A percentile compares a stretch with the other conserved stretches of the same genome.
phyloP scores from a whole-genome alignment of 2,113 vertebrate genomes.

The Pheucticus melanocephalus region DNA sequence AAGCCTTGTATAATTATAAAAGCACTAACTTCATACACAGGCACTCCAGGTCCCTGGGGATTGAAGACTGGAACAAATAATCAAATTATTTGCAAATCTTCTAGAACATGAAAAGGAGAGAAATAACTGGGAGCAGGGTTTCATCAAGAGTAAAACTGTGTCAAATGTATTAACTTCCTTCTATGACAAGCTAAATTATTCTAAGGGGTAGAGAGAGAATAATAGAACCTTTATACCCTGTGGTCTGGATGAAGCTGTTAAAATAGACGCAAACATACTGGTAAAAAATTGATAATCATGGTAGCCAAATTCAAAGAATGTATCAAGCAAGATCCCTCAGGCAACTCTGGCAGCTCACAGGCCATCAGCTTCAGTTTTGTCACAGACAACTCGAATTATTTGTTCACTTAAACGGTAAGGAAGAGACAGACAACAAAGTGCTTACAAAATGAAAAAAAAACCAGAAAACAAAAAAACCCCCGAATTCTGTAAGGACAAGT shows the following conservation, averaged over 20 bases:
- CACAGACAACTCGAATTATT: not conserved
- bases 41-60: not conserved
- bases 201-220: not conserved
- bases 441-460: not conserved
- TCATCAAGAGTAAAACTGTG: not conserved
- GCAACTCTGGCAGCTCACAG: not conserved
- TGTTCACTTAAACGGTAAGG: not conserved
- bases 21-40: not conserved
- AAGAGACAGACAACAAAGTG: not conserved
- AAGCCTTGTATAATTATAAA: not conserved
- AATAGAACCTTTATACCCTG: not conserved
- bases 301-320: not conserved
- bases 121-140: not conserved
- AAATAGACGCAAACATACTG: not conserved
- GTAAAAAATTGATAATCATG: not conserved
- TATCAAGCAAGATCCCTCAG: not conserved
- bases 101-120: not conserved
- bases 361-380: not conserved
- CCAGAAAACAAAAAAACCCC: too few relatives aligned
- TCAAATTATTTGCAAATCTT: not conserved
- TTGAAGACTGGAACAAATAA: not conserved
- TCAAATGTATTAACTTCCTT: conserved; percentile 9
- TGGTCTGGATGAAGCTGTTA: not conserved
- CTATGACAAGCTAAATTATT: not conserved
- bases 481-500: not conserved